Evolutionary conservation across 1,140 invertebrate species (phyloP).

Genomic region (Drosophila asahinai): DNA sequence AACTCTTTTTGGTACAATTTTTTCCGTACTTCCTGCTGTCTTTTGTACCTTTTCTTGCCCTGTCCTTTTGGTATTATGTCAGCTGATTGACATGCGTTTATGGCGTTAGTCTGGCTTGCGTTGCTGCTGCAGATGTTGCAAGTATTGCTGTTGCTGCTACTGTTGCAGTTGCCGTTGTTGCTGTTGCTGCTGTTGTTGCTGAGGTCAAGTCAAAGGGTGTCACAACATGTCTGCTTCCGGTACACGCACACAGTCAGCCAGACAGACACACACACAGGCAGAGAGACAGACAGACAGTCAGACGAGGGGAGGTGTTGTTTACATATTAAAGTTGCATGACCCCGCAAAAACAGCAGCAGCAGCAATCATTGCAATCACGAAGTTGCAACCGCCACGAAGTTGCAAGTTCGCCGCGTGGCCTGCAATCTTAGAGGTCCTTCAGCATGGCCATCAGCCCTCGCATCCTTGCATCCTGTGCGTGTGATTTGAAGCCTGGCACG

Average conservation of each 20-base stretch:
- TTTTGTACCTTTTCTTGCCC: background rate
- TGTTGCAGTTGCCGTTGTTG: background rate
- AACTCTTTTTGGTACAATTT: background rate
- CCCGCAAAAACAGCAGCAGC: conserved; percentile 46
- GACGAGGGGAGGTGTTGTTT: conserved; percentile 71
- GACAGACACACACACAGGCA: conserved; percentile 25
- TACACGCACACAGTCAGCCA: conserved; percentile 55
- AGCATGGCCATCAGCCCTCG: conserved; percentile 20
- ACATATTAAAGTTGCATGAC: conserved; percentile 83
- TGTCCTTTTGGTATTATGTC: conserved; percentile 20
- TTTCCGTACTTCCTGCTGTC: background rate
- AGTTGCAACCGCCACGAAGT: conserved; percentile 53
- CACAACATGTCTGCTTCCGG: conserved; percentile 83
- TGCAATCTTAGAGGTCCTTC: conserved; percentile 15
- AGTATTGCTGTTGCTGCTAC: conserved; percentile 9
- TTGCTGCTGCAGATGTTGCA: conserved; percentile 21
- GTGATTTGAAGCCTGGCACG: conserved; percentile 45
- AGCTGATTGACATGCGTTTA: conserved; percentile 43
- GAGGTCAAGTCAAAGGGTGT: conserved; percentile 83
- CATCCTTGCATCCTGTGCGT: conserved; percentile 15
- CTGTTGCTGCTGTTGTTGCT: conserved; percentile 32
- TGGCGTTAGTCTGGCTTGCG: conserved; percentile 27
- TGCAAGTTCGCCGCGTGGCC: conserved; percentile 30
- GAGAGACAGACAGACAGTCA: conserved; percentile 37
- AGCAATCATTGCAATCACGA: conserved; percentile 61